Evolutionary conservation across 2,113 vertebrate genomes (phyloP).

Genomic region (Phalacrocorax aristotelis): DNA sequence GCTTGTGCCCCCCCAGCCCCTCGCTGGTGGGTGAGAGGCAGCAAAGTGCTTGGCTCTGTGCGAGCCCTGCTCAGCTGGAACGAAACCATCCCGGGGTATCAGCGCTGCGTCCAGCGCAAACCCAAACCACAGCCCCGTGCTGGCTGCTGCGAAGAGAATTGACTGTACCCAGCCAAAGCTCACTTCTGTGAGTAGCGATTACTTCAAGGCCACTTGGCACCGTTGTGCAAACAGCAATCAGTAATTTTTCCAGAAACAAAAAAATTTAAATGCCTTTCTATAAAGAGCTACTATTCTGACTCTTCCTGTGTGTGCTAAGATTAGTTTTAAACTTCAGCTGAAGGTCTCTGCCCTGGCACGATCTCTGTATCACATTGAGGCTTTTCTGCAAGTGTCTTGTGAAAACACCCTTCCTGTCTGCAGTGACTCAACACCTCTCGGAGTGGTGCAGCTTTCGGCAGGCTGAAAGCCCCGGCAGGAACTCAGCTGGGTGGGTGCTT

Average conservation of each 20-base stretch:
- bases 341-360: not conserved
- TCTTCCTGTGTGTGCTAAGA: not conserved
- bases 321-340: not conserved
- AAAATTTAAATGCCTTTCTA: not conserved
- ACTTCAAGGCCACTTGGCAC: not conserved
- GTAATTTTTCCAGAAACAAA: not conserved
- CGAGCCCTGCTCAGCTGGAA: too few relatives aligned
- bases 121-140: too few relatives aligned
- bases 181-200: not conserved
- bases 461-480: not conserved
- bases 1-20: too few relatives aligned
- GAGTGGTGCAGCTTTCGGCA: rapidly evolving
- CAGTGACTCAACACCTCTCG: rapidly evolving
- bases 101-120: too few relatives aligned
- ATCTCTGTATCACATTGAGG: rapidly evolving
- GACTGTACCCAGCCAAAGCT: too few relatives aligned
- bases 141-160: too few relatives aligned
- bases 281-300: not conserved
- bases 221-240: rapidly evolving
- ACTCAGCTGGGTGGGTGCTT: not conserved
- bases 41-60: too few relatives aligned
- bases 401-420: not conserved
- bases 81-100: too few relatives aligned
- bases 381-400: not conserved
- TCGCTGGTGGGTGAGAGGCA: too few relatives aligned